Conservation (phyloP, 35 echinoderm and acorn worm species). For the Hemicentrotus pulcherrimus region DNA sequence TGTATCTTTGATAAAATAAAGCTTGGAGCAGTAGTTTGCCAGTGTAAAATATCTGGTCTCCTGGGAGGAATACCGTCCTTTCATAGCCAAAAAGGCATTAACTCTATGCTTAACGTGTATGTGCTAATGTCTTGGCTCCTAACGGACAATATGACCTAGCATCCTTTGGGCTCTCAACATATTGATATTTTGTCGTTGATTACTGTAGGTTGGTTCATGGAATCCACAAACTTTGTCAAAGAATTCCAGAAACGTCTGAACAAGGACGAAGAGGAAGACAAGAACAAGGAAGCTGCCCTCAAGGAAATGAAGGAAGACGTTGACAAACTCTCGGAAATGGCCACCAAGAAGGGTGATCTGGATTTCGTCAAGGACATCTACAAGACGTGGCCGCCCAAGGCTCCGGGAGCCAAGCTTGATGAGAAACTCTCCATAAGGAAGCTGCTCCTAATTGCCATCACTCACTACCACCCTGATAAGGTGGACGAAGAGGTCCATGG, state of each 20-base stretch:
- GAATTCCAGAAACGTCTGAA: background rate
- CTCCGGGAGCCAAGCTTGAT: background rate
- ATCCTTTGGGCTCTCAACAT: too few species aligned
- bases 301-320: slow-evolving; percentile 28
- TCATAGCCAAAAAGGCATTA: too few species aligned
- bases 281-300: background rate
- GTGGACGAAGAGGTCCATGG: slow-evolving; percentile 51
- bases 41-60: too few species aligned
- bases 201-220: slow-evolving; percentile 33
- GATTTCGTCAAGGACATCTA: background rate
- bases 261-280: background rate
- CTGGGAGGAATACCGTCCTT: too few species aligned
- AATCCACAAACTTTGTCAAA: background rate
- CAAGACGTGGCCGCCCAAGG: slow-evolving; percentile 17
- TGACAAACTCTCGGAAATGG: background rate
- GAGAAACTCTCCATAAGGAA: slow-evolving; percentile 2
- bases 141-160: too few species aligned
- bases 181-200: too few species aligned
- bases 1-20: too few species aligned
- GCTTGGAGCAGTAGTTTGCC: too few species aligned
- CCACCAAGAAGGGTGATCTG: too few species aligned
- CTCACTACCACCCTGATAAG: slow-evolving; percentile 70
- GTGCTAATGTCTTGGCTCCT: too few species aligned
- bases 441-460: slow-evolving; percentile 55
- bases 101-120: too few species aligned